phyloP scores from a whole-genome alignment of 2,113 vertebrate genomes.

The Zosterops borbonicus region DNA sequence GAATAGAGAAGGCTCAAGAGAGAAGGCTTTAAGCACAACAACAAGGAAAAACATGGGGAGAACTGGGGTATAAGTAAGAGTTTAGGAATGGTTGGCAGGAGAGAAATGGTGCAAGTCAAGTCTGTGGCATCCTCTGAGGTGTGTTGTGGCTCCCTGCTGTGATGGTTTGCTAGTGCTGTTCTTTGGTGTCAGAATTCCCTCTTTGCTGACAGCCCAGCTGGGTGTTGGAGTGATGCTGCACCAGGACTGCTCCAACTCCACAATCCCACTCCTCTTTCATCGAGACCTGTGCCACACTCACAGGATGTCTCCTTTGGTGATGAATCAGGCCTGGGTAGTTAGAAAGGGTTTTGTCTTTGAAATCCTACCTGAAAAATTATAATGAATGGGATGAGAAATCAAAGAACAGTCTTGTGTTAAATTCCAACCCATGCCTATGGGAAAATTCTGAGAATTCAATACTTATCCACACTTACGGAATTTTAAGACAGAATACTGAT shows the following conservation, averaged over 20 bases:
- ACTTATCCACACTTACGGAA: neutral
- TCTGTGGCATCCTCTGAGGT: neutral
- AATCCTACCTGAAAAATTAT: neutral
- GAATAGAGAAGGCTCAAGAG: no score
- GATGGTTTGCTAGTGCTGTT: neutral
- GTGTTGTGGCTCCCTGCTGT: neutral
- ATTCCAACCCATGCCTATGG: neutral
- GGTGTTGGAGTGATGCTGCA: neutral
- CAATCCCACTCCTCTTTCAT: rapidly evolving
- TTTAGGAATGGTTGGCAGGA: neutral
- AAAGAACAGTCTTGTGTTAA: neutral
- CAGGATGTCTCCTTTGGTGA: neutral
- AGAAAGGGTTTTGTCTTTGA: neutral
- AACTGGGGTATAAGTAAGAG: neutral
- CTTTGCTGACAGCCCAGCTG: neutral
- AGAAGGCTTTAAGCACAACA: neutral
- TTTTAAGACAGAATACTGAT: neutral
- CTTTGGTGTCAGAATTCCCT: neutral
- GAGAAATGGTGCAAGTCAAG: neutral
- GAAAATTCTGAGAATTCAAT: neutral
- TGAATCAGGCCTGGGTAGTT: neutral
- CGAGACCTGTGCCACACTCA: neutral
- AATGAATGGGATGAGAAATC: neutral
- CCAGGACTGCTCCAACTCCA: rapidly evolving
- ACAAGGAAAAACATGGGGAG: neutral